phyloP scores from a whole-genome alignment of 2,888 invertebrate species.

The Chydorus sphaericus region DNA sequence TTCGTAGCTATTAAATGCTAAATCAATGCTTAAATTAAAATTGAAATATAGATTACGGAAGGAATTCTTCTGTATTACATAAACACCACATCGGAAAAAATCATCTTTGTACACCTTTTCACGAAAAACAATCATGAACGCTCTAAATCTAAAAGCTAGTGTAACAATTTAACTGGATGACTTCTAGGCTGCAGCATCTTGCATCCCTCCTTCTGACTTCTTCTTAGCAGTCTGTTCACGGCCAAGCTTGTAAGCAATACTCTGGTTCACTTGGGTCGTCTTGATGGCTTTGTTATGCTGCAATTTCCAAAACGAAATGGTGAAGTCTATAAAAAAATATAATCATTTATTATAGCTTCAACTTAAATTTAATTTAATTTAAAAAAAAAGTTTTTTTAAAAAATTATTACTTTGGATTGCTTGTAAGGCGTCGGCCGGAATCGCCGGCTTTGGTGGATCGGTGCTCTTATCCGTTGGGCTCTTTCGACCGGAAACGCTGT shows the following conservation, averaged over 20 bases:
- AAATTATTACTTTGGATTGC: background rate
- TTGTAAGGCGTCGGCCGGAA: background rate
- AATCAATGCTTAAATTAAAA: too few species aligned
- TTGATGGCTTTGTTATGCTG: background rate
- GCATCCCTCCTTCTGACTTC: background rate
- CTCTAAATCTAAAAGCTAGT: background rate
- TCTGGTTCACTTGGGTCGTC: background rate
- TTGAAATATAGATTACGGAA: too few species aligned
- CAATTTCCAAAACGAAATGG: background rate
- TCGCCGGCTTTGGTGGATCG: background rate
- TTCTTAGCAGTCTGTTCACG: background rate
- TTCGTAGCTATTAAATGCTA: too few species aligned
- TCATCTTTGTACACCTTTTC: too few species aligned
- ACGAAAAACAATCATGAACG: too few species aligned
- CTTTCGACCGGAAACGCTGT: background rate
- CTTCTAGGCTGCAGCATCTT: background rate
- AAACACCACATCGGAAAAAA: too few species aligned
- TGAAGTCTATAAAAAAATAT: background rate
- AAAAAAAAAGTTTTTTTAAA: too few species aligned
- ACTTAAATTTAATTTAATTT: background rate
- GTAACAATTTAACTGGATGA: background rate
- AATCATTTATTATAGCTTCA: background rate
- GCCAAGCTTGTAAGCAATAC: background rate
- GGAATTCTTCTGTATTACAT: too few species aligned
- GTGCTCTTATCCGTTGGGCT: background rate